Percentiles rank a stretch among this genome's conserved stretches.
Evolutionary conservation across 2,888 invertebrate genomes (phyloP).

Genomic region (Acanthopleura granulata): DNA sequence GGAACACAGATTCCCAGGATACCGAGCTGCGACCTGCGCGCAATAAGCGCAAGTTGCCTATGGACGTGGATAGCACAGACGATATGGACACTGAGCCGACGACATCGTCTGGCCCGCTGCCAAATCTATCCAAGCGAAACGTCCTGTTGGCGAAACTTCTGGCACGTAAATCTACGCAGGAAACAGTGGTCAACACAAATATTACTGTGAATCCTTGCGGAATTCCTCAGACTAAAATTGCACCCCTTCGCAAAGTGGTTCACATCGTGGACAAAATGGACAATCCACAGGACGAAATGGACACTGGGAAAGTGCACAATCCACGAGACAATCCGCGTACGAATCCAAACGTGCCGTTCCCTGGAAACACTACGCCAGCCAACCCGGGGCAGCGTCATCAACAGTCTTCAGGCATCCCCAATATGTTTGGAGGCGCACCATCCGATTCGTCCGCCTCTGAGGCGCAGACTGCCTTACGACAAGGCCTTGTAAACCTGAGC

Average conservation of each 20-base stretch:
- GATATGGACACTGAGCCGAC: slow-evolving; percentile 35
- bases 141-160: slow-evolving; percentile 61
- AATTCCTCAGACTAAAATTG: slow-evolving; percentile 74
- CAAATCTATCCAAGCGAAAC: slow-evolving; percentile 53
- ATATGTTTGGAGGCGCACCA: slow-evolving; percentile 20
- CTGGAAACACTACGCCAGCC: slow-evolving; percentile 40
- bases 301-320: slow-evolving; percentile 34
- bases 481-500: background rate
- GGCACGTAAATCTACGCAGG: slow-evolving; percentile 49
- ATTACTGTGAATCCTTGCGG: slow-evolving; percentile 50
- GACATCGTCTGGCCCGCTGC: slow-evolving; percentile 30
- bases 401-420: slow-evolving; percentile 4
- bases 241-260: slow-evolving; percentile 44
- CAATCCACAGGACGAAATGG: slow-evolving; percentile 8
- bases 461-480: background rate
- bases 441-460: slow-evolving; percentile 16
- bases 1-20: slow-evolving; percentile 34
- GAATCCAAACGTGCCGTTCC: slow-evolving; percentile 43
- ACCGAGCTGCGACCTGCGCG: slow-evolving; percentile 29
- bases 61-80: slow-evolving; percentile 48
- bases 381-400: slow-evolving; percentile 16
- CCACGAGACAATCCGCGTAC: slow-evolving; percentile 43
- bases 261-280: slow-evolving; percentile 25
- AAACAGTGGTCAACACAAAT: slow-evolving; percentile 56
- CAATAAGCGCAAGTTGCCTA: slow-evolving; percentile 48